Conservation (phyloP, 2,113 vertebrate genomes). For the Phyllostomus discolor region DNA sequence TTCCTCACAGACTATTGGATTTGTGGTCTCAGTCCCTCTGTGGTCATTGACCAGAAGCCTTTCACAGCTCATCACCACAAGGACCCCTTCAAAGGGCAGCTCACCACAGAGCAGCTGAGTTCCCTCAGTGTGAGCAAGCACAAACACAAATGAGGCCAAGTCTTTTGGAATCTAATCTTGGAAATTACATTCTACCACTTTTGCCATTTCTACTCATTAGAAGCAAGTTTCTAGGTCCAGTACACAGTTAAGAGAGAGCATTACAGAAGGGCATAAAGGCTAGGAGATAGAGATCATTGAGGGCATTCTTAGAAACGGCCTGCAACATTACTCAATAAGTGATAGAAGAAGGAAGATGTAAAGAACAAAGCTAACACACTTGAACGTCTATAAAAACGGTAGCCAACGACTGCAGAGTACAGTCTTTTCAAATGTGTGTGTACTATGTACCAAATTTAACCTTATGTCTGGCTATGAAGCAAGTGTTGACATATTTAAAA, state of each 20-base stretch:
- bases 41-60: not conserved
- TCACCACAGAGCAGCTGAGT: not conserved
- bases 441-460: not conserved
- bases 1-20: not conserved
- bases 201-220: not conserved
- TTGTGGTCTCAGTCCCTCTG: not conserved
- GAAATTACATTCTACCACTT: not conserved
- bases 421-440: not conserved
- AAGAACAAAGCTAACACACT: not conserved
- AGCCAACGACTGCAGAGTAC: not conserved
- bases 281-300: not conserved
- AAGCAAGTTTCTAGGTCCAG: not conserved
- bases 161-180: not conserved
- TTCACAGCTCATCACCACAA: not conserved
- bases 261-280: not conserved
- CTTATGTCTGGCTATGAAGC: not conserved
- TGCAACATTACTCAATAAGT: not conserved
- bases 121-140: not conserved
- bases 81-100: not conserved
- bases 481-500: not conserved
- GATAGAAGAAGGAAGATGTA: not conserved
- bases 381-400: not conserved
- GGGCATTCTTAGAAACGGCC: not conserved
- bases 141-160: not conserved
- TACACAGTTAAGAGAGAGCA: not conserved